Conservation (phyloP, 2,113 vertebrate genomes). For the Atractosteus spatula region DNA sequence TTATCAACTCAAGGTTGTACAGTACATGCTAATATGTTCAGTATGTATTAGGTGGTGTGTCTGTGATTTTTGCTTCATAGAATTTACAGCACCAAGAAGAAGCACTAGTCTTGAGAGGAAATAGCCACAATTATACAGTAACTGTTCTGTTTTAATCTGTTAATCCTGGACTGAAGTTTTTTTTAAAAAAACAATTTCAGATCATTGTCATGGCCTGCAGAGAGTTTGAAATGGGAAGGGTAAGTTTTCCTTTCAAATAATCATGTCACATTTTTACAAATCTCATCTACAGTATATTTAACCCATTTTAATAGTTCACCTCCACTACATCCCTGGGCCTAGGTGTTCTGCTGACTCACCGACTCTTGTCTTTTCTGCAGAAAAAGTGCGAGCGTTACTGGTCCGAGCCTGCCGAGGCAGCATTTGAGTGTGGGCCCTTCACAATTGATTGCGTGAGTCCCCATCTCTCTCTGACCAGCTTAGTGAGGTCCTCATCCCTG, state of each 20-base stretch:
- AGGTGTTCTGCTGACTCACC: background rate
- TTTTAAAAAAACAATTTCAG: conserved; percentile 46
- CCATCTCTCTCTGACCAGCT: background rate
- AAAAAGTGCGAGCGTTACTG: conserved; percentile 97
- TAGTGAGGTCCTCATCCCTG: too few relatives aligned
- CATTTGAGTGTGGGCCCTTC: conserved; percentile 74
- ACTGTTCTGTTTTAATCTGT: too few relatives aligned
- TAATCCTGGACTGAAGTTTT: too few relatives aligned
- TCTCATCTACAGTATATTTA: background rate
- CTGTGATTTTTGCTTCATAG: too few relatives aligned
- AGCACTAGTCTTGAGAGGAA: too few relatives aligned
- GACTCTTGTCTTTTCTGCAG: conserved; percentile 55
- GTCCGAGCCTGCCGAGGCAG: conserved; percentile 57
- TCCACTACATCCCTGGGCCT: background rate
- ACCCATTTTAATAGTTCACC: background rate
- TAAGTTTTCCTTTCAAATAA: conserved; percentile 43
- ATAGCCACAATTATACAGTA: too few relatives aligned
- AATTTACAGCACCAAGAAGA: too few relatives aligned
- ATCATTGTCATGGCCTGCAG: conserved; percentile 90
- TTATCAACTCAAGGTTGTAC: too few relatives aligned
- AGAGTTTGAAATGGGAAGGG: conserved; percentile 97
- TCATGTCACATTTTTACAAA: background rate
- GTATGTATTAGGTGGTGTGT: too few relatives aligned
- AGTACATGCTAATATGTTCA: too few relatives aligned
- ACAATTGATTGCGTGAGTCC: conserved; percentile 83